Percentiles rank a stretch among this genome's conserved stretches.
Conservation (phyloP, 2,797 vertebrate species). For the Lophius americanus region DNA sequence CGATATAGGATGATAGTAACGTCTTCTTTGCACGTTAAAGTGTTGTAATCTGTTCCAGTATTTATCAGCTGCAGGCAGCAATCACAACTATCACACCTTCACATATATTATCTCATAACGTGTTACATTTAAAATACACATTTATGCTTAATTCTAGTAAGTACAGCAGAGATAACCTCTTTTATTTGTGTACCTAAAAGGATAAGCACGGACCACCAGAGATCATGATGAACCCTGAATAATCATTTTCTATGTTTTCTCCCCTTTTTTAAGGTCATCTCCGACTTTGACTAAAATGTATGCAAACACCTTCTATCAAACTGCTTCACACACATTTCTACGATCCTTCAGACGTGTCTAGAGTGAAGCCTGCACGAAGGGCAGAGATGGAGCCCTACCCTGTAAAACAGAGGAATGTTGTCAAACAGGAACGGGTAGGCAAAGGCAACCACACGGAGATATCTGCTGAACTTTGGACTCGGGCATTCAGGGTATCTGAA, state of each 20-base stretch:
- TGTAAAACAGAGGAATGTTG: slow-evolving; percentile 94
- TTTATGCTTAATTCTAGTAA: neutral
- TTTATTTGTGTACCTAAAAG: neutral
- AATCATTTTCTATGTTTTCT: too few relatives aligned
- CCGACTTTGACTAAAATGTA: neutral
- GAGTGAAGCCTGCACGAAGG: neutral
- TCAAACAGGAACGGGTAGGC: slow-evolving; percentile 91
- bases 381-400: slow-evolving; percentile 78
- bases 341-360: neutral
- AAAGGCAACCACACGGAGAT: slow-evolving; percentile 86
- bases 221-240: neutral
- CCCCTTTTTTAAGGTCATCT: neutral
- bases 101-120: neutral
- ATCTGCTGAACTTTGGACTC: slow-evolving; percentile 82
- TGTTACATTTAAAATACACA: neutral
- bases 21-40: too few relatives aligned
- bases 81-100: neutral
- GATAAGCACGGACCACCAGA: neutral
- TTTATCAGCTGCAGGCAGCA: neutral
- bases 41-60: neutral
- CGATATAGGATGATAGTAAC: too few relatives aligned
- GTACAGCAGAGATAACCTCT: neutral
- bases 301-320: neutral
- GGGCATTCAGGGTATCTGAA: slow-evolving; percentile 86
- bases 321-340: neutral